A percentile compares a stretch with the other conserved stretches of the same genome.
These are phyloP conservation scores for Larimichthys polyactis DNA, from an alignment of 2,113 vertebrate genomes.

Conservation along the genomic window DNA sequence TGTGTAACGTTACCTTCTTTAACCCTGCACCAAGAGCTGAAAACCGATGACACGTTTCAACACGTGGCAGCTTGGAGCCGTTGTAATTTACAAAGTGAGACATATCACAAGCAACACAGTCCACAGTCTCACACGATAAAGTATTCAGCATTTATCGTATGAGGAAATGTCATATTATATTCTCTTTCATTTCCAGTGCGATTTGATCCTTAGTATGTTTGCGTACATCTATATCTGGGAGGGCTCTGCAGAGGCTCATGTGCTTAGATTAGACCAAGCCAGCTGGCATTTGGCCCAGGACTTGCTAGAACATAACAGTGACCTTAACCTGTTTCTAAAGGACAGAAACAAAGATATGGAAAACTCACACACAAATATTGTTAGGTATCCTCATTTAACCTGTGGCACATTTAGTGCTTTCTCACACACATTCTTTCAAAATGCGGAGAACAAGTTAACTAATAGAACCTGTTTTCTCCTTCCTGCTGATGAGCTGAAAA, in stretches of 20 bases:
- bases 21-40: neutral
- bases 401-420: neutral
- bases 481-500: conserved; percentile 23
- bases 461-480: neutral
- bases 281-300: neutral
- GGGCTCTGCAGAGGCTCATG: neutral
- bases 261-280: conserved; percentile 15
- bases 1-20: neutral
- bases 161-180: neutral
- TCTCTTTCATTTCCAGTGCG: neutral
- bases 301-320: neutral
- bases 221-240: neutral
- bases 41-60: neutral
- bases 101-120: too few species aligned
- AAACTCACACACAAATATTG: neutral
- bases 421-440: neutral
- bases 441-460: neutral
- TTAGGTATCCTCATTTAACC: neutral
- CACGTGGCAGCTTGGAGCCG: too few species aligned
- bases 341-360: neutral
- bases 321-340: neutral
- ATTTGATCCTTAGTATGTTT: neutral
- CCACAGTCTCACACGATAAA: too few species aligned
- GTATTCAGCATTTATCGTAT: neutral
- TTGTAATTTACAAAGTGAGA: neutral